Percentiles rank a stretch among this genome's conserved stretches.
Evolutionary conservation across 92 coral and sea anemone species (phyloP).

Genomic region (Meandrina meandrites): DNA sequence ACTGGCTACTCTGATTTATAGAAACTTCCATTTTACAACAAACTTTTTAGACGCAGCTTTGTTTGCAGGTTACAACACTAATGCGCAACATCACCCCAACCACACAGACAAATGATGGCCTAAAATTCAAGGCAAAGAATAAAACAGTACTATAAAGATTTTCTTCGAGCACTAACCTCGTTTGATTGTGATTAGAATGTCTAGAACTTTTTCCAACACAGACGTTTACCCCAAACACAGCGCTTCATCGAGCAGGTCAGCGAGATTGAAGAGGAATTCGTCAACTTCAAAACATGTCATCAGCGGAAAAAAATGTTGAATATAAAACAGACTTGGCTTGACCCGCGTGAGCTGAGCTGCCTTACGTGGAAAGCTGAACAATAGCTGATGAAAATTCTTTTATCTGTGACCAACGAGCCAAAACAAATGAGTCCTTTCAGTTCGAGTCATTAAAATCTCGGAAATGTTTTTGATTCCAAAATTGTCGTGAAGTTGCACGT

Average conservation of each 20-base stretch:
- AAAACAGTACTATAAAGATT: background rate
- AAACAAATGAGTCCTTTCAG: slow-evolving; percentile 11
- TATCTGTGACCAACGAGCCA: slow-evolving; percentile 25
- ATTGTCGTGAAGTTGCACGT: background rate
- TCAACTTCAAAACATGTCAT: slow-evolving; percentile 33
- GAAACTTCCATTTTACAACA: background rate
- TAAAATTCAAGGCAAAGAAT: background rate
- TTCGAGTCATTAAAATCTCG: background rate
- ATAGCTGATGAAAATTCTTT: slow-evolving; percentile 32
- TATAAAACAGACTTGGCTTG: slow-evolving; percentile 24
- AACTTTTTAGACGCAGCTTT: background rate
- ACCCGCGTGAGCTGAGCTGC: slow-evolving; percentile 24
- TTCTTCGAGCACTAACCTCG: background rate
- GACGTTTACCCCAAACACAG: background rate
- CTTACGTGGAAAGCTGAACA: slow-evolving; percentile 5
- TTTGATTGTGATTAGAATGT: background rate
- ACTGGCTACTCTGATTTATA: background rate
- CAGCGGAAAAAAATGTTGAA: slow-evolving; percentile 21
- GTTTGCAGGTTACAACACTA: background rate
- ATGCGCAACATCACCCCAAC: slow-evolving; percentile 6
- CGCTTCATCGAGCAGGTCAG: background rate
- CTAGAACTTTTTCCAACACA: background rate
- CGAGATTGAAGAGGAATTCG: background rate
- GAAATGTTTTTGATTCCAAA: slow-evolving; percentile 4
- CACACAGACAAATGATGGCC: background rate